Base-by-base conservation (phyloP, 1,140 invertebrate species). In the Diprion similis region DNA sequence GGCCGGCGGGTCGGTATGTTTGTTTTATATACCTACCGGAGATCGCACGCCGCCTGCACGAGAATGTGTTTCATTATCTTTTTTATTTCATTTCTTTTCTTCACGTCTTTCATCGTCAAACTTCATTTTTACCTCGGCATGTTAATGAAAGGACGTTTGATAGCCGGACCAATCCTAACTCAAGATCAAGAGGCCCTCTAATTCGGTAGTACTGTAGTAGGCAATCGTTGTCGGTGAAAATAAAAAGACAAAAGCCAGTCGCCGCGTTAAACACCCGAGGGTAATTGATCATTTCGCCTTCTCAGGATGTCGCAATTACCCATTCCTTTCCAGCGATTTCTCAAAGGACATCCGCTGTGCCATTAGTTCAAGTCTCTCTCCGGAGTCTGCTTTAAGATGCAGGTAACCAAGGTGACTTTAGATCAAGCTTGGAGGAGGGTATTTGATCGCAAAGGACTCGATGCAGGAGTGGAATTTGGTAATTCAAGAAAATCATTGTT, bases 41-140 rank as follows among this genome's bases (percentile, higher is more conserved):
- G n/a, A 59, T 59, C 51, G 51, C 11, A 59, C 51, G 51, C 24
- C 24, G 24, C 24, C 24, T 37, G 24, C 24, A 37, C 24, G 24
- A 37, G 51, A 68, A 11, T 19, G 1, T 68, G 10, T 13, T 18
- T 9, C 66, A 19, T 10, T 71, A 71, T 47, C 71, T 45, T 64
- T 48, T 68, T 24, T 6, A 11, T 8, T 45, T 59, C 45, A 73
- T 75, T 46, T 70, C 6, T 70, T 46, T 70, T 19, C 37, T 13
- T 70, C 51, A 8, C 51, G 11, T 59, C 51, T 11, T 59, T 59
- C 51, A 13, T 59, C 51, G n/a, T 59, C n/a, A 59, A 59, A 59
- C 51, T 13, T n/a, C 11, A 11, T 59, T 59, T 59, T 59, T 59
- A n/a, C 2, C 8, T 37, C 2, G 24, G 24, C 24, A 37, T 37